Evolutionary conservation across 2,797 vertebrate genomes (phyloP).

Genomic region (Gymnodraco acuticeps): DNA sequence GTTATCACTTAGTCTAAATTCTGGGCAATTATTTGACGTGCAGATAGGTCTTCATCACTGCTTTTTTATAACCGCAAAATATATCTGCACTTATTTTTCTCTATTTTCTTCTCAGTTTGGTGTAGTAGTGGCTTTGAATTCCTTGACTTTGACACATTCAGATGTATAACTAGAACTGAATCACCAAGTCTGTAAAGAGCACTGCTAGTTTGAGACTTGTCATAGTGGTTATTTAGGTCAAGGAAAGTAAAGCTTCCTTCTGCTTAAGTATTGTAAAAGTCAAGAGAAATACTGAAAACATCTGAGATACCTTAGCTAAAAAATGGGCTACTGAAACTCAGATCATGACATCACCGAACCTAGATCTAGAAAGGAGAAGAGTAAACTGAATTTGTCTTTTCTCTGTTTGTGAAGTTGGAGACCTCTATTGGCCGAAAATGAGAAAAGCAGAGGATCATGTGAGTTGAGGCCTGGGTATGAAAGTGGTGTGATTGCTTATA

Average conservation of each 20-base stretch:
- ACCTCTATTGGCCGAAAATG: constrained; percentile 39
- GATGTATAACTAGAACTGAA: neutral
- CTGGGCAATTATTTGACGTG: neutral
- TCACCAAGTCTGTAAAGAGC: neutral
- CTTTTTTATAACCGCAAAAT: neutral
- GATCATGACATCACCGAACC: neutral
- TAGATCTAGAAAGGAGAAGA: too few species aligned
- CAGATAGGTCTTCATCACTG: neutral
- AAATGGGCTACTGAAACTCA: neutral
- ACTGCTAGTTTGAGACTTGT: neutral
- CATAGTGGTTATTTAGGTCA: neutral
- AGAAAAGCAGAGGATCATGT: constrained; percentile 4
- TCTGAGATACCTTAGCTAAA: neutral
- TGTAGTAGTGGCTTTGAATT: neutral
- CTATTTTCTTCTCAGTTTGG: neutral
- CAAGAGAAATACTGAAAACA: neutral
- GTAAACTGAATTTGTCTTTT: too few species aligned
- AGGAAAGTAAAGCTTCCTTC: neutral
- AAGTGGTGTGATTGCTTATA: neutral
- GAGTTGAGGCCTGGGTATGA: constrained; percentile 1
- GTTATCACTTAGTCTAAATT: neutral
- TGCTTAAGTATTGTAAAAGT: neutral
- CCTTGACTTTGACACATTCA: neutral
- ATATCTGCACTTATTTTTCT: neutral
- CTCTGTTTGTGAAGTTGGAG: neutral